These are phyloP conservation scores for Caligus rogercresseyi DNA, from an alignment of 1,140 invertebrate species.

Conservation along the genomic window DNA sequence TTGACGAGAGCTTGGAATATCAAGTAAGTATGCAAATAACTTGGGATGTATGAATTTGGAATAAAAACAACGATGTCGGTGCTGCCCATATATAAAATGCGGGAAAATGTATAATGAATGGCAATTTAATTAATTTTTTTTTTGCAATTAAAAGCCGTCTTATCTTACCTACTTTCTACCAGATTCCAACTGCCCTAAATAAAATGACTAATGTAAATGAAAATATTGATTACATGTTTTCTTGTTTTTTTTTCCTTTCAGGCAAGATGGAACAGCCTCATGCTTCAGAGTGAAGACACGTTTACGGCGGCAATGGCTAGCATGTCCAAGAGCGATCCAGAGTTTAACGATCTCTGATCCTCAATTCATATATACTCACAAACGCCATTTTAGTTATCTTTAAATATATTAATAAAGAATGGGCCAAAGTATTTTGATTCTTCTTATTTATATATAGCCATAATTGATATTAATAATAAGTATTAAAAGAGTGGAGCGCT, in stretches of 20 bases:
- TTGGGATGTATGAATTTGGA: no score
- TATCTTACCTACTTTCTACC: conserved; percentile 4
- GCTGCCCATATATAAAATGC: not conserved
- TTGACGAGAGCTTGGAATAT: conserved; percentile 64
- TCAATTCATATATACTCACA: not conserved
- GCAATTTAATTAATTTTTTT: conserved; percentile 2
- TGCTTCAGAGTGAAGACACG: conserved; percentile 82
- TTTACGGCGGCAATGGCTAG: conserved; percentile 50
- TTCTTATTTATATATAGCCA: no score
- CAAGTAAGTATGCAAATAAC: conserved; percentile 42
- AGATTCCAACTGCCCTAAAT: no score
- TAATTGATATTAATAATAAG: no score
- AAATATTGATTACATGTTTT: not conserved
- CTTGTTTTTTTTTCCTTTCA: conserved; percentile 33
- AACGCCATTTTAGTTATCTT: not conserved
- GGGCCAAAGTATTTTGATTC: no score
- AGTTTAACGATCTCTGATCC: not conserved
- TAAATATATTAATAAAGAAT: no score
- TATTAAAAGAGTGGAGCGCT: no score
- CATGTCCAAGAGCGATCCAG: conserved; percentile 22
- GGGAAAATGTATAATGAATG: not conserved
- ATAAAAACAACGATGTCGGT: no score
- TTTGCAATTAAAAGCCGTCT: not conserved
- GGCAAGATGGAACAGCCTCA: conserved; percentile 55
- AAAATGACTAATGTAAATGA: not conserved